phyloP scores from a whole-genome alignment of 2,113 vertebrate genomes.

The Chaetops frenatus region DNA sequence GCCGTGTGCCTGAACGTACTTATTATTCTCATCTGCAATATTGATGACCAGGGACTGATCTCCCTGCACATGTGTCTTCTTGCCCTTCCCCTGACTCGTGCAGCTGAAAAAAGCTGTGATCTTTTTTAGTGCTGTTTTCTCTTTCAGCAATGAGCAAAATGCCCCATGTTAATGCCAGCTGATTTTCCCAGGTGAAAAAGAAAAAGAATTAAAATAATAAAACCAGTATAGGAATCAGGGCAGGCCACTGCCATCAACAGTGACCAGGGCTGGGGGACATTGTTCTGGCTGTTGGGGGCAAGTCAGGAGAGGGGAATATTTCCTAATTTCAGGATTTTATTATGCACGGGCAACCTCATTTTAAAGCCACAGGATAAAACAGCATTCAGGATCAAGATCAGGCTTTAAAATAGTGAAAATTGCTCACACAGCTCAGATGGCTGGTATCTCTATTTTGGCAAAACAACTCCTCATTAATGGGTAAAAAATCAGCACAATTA shows the following conservation, averaged over 20 bases:
- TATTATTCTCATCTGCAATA: slow-evolving; percentile 7
- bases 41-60: background rate
- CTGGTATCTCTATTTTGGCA: background rate
- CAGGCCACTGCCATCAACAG: background rate
- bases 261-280: background rate
- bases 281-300: background rate
- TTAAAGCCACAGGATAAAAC: background rate
- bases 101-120: background rate
- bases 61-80: background rate
- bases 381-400: background rate
- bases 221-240: background rate
- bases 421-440: background rate
- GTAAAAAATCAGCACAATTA: background rate
- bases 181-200: background rate
- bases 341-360: background rate
- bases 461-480: background rate
- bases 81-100: background rate
- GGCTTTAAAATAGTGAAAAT: background rate
- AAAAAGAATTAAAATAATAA: too few relatives aligned
- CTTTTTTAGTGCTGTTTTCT: background rate
- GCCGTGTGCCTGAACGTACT: background rate
- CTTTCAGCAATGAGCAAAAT: background rate
- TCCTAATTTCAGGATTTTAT: background rate
- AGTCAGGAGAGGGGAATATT: background rate
- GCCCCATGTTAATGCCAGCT: background rate